These are phyloP conservation scores for Harpagoxenus sublaevis DNA, from an alignment of 2,888 invertebrate species.

Conservation along the genomic window DNA sequence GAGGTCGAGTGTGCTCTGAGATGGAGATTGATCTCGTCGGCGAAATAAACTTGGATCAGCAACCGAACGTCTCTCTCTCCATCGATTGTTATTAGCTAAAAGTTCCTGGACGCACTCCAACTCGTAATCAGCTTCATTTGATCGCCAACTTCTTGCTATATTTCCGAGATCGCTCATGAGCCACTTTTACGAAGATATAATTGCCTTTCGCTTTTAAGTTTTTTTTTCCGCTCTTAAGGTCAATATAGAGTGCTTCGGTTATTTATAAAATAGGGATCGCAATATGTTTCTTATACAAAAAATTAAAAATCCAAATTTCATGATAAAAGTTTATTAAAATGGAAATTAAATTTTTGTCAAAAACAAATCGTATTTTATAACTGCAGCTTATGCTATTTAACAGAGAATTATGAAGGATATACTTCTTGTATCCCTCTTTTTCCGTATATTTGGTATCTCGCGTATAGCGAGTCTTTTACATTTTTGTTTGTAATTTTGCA, in stretches of 20 bases:
- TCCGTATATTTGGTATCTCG: not conserved
- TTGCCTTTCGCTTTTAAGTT: constrained; percentile 41
- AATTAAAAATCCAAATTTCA: not conserved
- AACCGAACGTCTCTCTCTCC: constrained; percentile 30
- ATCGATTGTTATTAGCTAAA: constrained; percentile 64
- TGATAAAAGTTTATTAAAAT: not conserved
- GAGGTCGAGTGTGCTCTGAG: not conserved
- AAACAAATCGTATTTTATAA: not conserved
- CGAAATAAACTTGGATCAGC: constrained; percentile 57
- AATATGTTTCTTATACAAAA: not conserved
- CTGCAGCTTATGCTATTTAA: not conserved
- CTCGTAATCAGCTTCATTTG: constrained; percentile 60
- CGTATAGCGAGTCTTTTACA: not conserved
- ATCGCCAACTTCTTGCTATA: constrained; percentile 54
- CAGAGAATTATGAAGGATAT: not conserved
- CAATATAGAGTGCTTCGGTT: not conserved
- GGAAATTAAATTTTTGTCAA: too few species aligned
- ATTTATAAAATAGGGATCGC: not conserved
- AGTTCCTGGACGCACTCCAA: constrained; percentile 70
- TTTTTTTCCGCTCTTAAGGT: not conserved
- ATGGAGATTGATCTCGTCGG: constrained; percentile 46
- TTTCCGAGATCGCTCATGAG: constrained; percentile 47
- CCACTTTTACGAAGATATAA: constrained; percentile 56
- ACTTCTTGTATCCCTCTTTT: not conserved
- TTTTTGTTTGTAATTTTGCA: not conserved